Evolutionary conservation across 92 coral and sea anemone species (phyloP).

Genomic region (Plumapathes pennacea): DNA sequence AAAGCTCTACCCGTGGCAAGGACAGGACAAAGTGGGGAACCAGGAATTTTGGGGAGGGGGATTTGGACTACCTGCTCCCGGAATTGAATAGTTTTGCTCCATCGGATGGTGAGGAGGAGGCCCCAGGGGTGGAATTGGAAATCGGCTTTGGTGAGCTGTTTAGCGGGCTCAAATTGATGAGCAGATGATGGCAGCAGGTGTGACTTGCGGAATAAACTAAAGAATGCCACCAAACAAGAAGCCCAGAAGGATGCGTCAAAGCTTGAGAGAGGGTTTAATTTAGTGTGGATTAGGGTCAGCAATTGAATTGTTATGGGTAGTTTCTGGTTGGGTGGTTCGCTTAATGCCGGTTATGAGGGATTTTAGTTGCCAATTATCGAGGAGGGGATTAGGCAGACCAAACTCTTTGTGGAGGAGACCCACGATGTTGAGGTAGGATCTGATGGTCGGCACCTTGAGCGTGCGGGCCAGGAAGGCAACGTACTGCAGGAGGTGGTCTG

Average conservation of each 20-base stretch:
- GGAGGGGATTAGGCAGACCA: conserved; percentile 25
- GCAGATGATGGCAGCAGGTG: conserved; percentile 1
- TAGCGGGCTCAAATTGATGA: conserved; percentile 2
- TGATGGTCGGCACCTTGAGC: conserved; percentile 14
- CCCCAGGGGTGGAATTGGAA: conserved; percentile 9
- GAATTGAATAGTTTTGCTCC: conserved; percentile 18
- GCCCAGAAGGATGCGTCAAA: conserved; percentile 9
- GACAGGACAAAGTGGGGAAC: conserved; percentile 9
- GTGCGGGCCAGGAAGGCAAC: conserved; percentile 14
- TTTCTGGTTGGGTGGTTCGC: not conserved
- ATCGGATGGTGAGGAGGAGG: conserved; percentile 3
- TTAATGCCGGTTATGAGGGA: conserved; percentile 4
- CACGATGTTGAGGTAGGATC: conserved; percentile 17
- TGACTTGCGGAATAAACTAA: not conserved
- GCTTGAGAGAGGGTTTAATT: not conserved
- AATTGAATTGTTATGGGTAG: not conserved
- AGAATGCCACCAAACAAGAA: not conserved
- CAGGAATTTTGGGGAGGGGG: conserved; percentile 5
- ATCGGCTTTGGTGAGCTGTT: conserved; percentile 1
- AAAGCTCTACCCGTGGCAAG: not conserved
- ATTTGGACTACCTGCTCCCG: not conserved
- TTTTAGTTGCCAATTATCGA: conserved; percentile 31
- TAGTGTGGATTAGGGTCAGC: not conserved
- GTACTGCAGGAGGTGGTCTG: conserved; percentile 1
- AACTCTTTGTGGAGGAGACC: conserved; percentile 36